Evolutionary conservation across 2,113 vertebrate genomes (phyloP), one percentile per base, ranked within the genome.

Genomic region (Rousettus leschenaultii): DNA sequence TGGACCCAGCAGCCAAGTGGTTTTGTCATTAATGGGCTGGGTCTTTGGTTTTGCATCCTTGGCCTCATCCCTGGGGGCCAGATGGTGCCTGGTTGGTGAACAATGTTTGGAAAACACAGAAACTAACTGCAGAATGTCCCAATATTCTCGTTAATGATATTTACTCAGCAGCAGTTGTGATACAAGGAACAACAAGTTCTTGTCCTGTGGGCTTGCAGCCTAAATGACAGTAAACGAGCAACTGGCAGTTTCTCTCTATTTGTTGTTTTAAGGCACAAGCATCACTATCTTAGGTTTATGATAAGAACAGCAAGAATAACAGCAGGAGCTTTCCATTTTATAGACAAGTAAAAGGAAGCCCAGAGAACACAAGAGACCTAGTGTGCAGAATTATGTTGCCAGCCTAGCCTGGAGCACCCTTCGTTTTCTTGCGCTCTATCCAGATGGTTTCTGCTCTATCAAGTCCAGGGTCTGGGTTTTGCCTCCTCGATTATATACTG

Each of bases 121-220:
- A 28, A 14, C 53, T 61, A 45, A 83, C 18, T 95, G 48, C 79
- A 77, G 19, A 77, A 26, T 96, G 80, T 92, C 70, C 74, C 87
- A 80, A 57, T 82, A 84, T 74, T 87, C 55, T 96, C 55, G 63
- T 88, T 59, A 94, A 89, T 82, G 43, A 95, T 92, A 85, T 88
- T 95, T 94, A 55, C 22, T 94, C 83, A 68, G 63, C 61, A 86
- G 80, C 87, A 92, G 16, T 55, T 90, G 59, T 84, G 28, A 15
- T 68, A 61, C 91, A 93, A 78, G 66, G 90, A 93, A 97, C 80
- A 95, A 80, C 92, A 88, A 12, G 66, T 97, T 86, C 91, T 80
- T 94, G 90, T 66, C 84, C 95, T 95, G 9, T 71, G 57, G 71
- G 66, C 63, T 68, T 95, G 55, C 28, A 82, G 65, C 26, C 82